phyloP scores from a whole-genome alignment of 2,888 invertebrate species.

The Ypsolopha sequella region DNA sequence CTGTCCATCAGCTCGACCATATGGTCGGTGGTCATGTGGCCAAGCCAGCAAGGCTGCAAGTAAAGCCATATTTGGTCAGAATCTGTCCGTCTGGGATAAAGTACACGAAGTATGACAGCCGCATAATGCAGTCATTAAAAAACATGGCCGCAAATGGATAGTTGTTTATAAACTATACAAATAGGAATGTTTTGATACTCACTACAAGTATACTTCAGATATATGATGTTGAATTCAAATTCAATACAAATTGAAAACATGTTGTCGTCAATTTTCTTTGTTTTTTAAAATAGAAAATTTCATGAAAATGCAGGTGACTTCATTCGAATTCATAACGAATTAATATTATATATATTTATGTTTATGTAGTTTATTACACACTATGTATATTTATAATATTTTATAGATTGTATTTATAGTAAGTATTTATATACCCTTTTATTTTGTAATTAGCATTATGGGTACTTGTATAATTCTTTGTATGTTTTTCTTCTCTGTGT shows the following conservation, averaged over 20 bases:
- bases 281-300: too few relatives aligned
- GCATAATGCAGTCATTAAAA: background rate
- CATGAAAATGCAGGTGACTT: too few relatives aligned
- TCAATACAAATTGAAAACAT: background rate
- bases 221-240: background rate
- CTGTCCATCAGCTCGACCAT: constrained; percentile 17
- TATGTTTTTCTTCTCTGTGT: too few relatives aligned
- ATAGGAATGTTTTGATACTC: background rate
- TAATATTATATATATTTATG: too few relatives aligned
- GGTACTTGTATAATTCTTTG: too few relatives aligned
- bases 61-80: constrained; percentile 6
- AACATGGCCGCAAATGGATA: background rate
- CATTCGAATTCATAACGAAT: too few relatives aligned
- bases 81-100: background rate
- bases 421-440: too few relatives aligned
- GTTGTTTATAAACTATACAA: background rate
- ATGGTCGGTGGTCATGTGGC: constrained; percentile 21
- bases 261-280: background rate
- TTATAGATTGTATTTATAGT: too few relatives aligned
- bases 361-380: too few relatives aligned
- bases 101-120: background rate
- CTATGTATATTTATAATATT: too few relatives aligned
- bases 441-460: too few relatives aligned
- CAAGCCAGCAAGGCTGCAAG: constrained; percentile 1
- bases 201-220: background rate